A percentile compares a stretch with the other conserved stretches of the same genome.
phyloP scores from a whole-genome alignment of 2,113 vertebrate species.

The Speoplatyrhinus poulsoni region DNA sequence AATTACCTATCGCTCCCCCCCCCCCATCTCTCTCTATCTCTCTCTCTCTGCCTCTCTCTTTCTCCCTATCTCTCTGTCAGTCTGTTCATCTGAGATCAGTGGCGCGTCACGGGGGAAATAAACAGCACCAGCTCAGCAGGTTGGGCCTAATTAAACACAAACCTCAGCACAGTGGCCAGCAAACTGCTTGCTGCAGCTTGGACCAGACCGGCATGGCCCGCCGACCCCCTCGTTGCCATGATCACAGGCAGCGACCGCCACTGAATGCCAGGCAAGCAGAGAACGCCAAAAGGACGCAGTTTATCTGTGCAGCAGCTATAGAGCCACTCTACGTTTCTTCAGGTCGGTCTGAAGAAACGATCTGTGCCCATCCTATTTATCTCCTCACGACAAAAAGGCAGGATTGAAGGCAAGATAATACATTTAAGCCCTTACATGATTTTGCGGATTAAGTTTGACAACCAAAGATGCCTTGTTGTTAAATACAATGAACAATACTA shows the following conservation, averaged over 20 bases:
- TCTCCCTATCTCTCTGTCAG: neutral
- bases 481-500: too few species aligned
- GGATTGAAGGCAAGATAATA: too few species aligned
- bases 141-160: slow-evolving; percentile 74
- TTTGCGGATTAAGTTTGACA: slow-evolving; percentile 17
- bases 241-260: slow-evolving; percentile 48
- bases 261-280: too few species aligned
- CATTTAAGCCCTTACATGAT: neutral
- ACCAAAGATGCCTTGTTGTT: too few species aligned
- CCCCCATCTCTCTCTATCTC: neutral
- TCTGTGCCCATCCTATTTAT: too few species aligned
- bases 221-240: slow-evolving; percentile 60
- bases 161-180: slow-evolving; percentile 52
- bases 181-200: slow-evolving; percentile 45
- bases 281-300: too few species aligned
- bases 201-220: slow-evolving; percentile 53
- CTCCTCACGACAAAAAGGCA: too few species aligned
- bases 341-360: too few species aligned
- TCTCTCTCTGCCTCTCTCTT: too few species aligned
- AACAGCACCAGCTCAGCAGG: slow-evolving; percentile 73
- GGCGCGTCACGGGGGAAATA: slow-evolving; percentile 70
- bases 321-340: too few species aligned
- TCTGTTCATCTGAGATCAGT: slow-evolving; percentile 62
- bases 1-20: neutral
- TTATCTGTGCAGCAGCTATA: too few species aligned